These are phyloP conservation scores for Spongilla lacustris DNA, from an alignment of 37 sponge, comb jelly and placozoan genomes.

Conservation along the genomic window DNA sequence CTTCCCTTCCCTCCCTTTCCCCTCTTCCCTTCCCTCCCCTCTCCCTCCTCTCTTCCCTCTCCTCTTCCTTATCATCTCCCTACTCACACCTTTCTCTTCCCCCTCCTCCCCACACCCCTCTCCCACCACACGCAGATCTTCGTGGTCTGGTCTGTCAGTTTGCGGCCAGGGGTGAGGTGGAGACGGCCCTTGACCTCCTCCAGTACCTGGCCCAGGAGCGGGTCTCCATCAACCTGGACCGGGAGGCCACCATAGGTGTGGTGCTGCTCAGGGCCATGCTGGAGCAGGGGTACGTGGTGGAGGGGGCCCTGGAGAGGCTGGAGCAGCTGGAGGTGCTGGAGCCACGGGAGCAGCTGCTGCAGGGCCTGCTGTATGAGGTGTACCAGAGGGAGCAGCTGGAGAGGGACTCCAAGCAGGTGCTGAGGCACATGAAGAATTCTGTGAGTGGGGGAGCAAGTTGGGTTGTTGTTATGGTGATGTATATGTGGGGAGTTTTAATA, in stretches of 20 bases:
- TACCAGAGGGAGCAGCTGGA: neutral
- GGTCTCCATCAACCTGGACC: neutral
- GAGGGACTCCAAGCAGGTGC: neutral
- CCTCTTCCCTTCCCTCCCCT: neutral
- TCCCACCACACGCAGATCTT: neutral
- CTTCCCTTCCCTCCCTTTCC: neutral
- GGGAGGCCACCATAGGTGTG: neutral
- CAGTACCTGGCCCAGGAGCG: neutral
- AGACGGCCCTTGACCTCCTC: neutral
- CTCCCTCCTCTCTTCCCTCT: neutral
- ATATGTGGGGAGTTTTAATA: neutral
- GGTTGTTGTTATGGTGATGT: neutral
- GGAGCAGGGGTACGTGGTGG: neutral
- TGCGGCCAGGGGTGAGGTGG: neutral
- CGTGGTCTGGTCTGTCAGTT: neutral
- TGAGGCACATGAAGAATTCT: neutral
- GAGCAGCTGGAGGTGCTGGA: neutral
- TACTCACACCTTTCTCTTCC: neutral
- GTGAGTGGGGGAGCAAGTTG: neutral
- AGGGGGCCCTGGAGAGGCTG: neutral
- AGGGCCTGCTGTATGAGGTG: neutral
- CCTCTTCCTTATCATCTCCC: neutral
- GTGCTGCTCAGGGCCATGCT: neutral
- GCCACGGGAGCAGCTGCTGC: neutral
- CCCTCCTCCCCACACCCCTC: conserved; percentile 3